These are phyloP conservation scores for Gastrophysa polygoni DNA, from an alignment of 2,888 invertebrate species.

Conservation along the genomic window DNA sequence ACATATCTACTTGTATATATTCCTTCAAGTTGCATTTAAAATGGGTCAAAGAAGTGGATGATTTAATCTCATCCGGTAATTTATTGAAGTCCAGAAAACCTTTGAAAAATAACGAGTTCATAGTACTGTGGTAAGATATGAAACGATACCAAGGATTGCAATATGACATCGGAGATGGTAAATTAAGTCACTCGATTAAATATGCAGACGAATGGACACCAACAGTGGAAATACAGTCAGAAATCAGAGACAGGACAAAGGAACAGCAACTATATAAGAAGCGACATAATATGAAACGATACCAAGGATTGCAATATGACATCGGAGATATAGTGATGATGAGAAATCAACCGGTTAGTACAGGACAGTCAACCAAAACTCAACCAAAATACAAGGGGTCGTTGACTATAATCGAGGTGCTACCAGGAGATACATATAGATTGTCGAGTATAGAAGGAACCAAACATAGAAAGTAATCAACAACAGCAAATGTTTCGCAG, in stretches of 20 bases:
- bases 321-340: background rate
- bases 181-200: background rate
- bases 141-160: background rate
- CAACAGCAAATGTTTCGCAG: background rate
- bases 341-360: background rate
- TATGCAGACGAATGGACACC: background rate
- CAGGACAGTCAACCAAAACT: background rate
- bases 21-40: no score
- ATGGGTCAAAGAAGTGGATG: no score
- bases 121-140: background rate
- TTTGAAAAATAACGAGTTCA: no score
- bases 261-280: background rate
- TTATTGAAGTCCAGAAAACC: no score
- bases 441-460: background rate
- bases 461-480: background rate
- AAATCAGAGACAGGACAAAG: background rate
- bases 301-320: background rate
- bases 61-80: no score
- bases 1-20: no score
- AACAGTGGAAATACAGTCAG: background rate
- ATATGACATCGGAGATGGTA: background rate
- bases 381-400: background rate
- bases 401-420: background rate
- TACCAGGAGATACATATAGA: background rate
- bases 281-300: background rate